Evolutionary conservation across 2,113 vertebrate genomes (phyloP).

Genomic region (Panthera tigris): DNA sequence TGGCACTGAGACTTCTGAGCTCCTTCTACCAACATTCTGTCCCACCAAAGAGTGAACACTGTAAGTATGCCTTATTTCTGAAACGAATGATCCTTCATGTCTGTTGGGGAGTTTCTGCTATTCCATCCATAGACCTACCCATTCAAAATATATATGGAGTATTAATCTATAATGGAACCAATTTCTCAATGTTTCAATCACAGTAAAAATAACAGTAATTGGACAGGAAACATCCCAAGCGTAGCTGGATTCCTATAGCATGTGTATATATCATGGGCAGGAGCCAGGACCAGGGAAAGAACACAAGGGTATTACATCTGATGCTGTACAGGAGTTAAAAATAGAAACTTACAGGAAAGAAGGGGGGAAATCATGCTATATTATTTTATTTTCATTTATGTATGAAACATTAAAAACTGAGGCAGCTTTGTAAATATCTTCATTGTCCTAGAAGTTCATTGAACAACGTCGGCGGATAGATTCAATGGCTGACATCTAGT

Average conservation of each 20-base stretch:
- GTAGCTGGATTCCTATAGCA: neutral
- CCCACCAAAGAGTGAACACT: neutral
- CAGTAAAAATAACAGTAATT: neutral
- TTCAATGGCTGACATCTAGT: neutral
- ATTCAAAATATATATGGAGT: neutral
- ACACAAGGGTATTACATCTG: neutral
- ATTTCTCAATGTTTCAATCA: neutral
- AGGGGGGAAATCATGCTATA: too few species aligned
- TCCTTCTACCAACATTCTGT: neutral
- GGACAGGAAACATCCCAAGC: neutral
- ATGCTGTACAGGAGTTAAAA: slow-evolving; percentile 5
- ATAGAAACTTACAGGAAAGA: neutral
- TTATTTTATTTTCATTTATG: neutral
- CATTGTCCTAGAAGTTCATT: neutral
- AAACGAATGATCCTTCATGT: neutral
- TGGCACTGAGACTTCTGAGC: slow-evolving; percentile 55
- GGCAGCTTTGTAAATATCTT: neutral
- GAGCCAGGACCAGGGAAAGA: neutral
- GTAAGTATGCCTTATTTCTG: neutral
- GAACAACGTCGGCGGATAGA: neutral
- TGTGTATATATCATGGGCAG: neutral
- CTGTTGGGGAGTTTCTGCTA: neutral
- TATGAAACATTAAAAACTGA: neutral
- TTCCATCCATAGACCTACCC: neutral
- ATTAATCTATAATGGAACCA: neutral